phyloP scores from a whole-genome alignment of 2,113 vertebrate species.

The Macquaria australasica region DNA sequence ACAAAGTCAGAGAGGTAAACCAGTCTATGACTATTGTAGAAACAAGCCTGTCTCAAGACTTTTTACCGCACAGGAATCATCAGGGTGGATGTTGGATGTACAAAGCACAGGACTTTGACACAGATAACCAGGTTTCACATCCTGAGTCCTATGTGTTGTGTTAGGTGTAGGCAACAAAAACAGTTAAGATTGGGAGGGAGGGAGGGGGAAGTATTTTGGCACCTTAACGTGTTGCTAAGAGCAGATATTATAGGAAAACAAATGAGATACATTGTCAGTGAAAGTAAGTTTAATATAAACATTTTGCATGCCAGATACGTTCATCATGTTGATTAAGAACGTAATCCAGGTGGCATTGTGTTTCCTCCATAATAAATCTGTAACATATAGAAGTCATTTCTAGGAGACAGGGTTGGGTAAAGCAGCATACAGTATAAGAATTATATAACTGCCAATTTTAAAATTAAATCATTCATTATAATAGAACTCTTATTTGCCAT shows the following conservation, averaged over 20 bases:
- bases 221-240: neutral
- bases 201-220: too few species aligned
- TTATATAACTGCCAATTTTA: neutral
- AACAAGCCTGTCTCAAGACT: too few species aligned
- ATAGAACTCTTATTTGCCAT: neutral
- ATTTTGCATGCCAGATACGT: neutral
- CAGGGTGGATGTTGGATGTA: neutral
- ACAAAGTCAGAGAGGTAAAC: too few species aligned
- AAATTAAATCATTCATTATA: neutral
- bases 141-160: neutral
- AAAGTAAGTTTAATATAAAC: neutral
- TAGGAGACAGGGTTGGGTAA: neutral
- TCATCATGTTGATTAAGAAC: neutral
- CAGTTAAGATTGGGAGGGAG: neutral
- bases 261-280: neutral
- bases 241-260: neutral
- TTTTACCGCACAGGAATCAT: neutral
- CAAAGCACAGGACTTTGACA: neutral
- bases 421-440: neutral
- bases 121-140: too few species aligned
- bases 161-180: neutral
- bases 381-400: neutral
- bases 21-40: too few species aligned
- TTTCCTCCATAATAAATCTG: too few species aligned
- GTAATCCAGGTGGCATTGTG: too few species aligned